phyloP scores from a whole-genome alignment of 2,113 vertebrate species.

The Podilymbus podiceps region DNA sequence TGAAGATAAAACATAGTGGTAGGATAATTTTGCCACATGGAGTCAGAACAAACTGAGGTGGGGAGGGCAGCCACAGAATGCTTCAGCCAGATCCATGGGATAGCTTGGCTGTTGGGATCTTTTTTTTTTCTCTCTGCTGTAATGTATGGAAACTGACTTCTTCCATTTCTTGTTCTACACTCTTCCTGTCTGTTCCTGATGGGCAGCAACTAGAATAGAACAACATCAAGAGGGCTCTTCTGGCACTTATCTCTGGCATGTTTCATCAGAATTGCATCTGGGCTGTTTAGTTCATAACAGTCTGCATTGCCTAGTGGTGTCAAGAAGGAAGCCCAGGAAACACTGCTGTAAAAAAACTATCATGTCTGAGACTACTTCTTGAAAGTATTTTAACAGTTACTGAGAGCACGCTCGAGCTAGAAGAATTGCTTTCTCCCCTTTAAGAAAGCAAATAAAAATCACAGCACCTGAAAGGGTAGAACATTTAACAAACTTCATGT shows the following conservation, averaged over 20 bases:
- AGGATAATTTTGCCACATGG: background rate
- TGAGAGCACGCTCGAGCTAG: background rate
- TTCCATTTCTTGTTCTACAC: background rate
- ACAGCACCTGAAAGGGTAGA: background rate
- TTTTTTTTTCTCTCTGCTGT: background rate
- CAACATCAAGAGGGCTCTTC: background rate
- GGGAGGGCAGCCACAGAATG: background rate
- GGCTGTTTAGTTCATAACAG: fast-evolving
- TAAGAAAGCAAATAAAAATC: background rate
- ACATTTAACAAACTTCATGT: background rate
- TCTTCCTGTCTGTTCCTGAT: background rate
- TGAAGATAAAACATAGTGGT: background rate
- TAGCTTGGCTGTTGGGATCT: background rate
- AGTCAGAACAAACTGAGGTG: background rate
- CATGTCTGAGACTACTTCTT: background rate
- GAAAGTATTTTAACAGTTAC: background rate
- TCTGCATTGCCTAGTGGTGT: background rate
- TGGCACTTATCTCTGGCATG: background rate
- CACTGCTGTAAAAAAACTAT: background rate
- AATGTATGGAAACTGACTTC: background rate
- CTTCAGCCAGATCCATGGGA: background rate
- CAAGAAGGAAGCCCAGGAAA: background rate
- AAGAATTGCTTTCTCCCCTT: background rate
- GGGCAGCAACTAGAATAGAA: background rate
- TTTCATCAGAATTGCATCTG: background rate